Evolutionary conservation across 2,888 invertebrate species (phyloP).

Genomic region (Maniola hyperantus): DNA sequence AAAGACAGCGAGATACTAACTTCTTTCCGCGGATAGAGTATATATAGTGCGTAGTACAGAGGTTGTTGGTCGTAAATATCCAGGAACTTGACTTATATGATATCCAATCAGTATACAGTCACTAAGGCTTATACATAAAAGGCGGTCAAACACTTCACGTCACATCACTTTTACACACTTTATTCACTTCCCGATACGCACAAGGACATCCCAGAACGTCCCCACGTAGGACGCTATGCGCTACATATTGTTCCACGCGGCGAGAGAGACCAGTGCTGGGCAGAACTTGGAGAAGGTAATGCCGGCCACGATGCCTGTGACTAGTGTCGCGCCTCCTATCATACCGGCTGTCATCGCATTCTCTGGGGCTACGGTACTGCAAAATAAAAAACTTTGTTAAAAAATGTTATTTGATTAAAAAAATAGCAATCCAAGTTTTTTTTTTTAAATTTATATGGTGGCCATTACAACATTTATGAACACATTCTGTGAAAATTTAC

Average conservation of each 20-base stretch:
- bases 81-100: slow-evolving; percentile 6
- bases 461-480: no score
- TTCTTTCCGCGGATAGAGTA: no score
- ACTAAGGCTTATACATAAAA: slow-evolving; percentile 3
- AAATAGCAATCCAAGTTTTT: neutral
- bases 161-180: slow-evolving; percentile 32
- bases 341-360: slow-evolving; percentile 95
- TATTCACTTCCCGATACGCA: slow-evolving; percentile 43
- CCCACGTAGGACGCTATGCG: slow-evolving; percentile 52
- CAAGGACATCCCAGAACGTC: slow-evolving; percentile 55
- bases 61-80: neutral
- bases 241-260: slow-evolving; percentile 59
- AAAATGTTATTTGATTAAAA: slow-evolving; percentile 1
- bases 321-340: slow-evolving; percentile 96
- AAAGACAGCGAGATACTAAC: no score
- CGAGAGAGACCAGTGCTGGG: slow-evolving; percentile 81
- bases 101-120: slow-evolving; percentile 1
- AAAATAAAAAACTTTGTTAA: slow-evolving; percentile 46
- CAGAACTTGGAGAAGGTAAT: slow-evolving; percentile 88
- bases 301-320: slow-evolving; percentile 94
- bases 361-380: slow-evolving; percentile 90
- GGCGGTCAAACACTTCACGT: slow-evolving; percentile 2
- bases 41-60: no score
- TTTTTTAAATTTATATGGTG: no score
- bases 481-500: no score